phyloP scores from a whole-genome alignment of 1,140 invertebrate genomes.

The Whitmania pigra region DNA sequence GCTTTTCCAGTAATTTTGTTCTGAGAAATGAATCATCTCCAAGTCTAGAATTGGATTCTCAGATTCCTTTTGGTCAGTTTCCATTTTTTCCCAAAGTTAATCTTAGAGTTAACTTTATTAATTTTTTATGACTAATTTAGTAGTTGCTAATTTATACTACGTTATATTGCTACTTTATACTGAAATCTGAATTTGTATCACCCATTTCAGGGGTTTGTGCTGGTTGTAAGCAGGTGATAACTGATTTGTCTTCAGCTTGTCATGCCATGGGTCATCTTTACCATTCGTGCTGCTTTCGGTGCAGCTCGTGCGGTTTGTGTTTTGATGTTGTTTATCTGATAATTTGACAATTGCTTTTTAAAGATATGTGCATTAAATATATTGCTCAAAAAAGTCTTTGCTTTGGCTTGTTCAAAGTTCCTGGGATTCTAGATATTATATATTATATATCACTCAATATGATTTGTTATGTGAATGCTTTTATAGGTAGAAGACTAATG shows the following conservation, averaged over 20 bases:
- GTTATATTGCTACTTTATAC: too few relatives aligned
- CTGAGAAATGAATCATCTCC: too few relatives aligned
- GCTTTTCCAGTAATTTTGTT: too few relatives aligned
- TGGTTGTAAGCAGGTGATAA: not conserved
- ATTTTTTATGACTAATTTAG: not conserved
- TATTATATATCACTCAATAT: not conserved
- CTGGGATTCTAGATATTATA: too few relatives aligned
- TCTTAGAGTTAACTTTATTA: not conserved
- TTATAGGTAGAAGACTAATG: conserved; percentile 59
- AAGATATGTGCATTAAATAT: not conserved
- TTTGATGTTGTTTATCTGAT: not conserved
- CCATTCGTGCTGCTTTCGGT: conserved; percentile 94
- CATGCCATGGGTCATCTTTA: conserved; percentile 98
- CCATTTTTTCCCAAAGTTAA: not conserved
- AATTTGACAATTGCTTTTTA: not conserved
- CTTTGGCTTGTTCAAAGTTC: not conserved
- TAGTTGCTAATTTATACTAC: too few relatives aligned
- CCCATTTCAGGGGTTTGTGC: not conserved
- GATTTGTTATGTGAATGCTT: not conserved
- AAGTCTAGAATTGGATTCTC: too few relatives aligned
- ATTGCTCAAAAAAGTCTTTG: not conserved
- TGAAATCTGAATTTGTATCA: not conserved
- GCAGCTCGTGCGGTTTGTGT: conserved; percentile 75
- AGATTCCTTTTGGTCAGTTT: too few relatives aligned
- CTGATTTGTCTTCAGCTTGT: conserved; percentile 52